These are phyloP conservation scores for Halichondria panicea DNA, from an alignment of 37 sponge, comb jelly and placozoan genomes.

Conservation along the genomic window DNA sequence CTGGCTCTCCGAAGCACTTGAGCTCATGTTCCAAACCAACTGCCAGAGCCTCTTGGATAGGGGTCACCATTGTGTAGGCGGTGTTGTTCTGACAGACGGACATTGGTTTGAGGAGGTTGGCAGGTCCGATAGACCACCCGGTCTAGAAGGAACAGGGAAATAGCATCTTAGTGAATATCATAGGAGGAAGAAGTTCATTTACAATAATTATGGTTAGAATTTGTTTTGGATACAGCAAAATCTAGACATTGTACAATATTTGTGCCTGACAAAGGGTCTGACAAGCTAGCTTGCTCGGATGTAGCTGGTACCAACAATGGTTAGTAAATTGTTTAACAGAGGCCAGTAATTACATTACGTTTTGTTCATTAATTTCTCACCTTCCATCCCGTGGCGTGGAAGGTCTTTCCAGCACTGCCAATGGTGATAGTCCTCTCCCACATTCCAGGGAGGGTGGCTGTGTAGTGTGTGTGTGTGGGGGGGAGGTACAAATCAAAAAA, in stretches of 20 bases:
- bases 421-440: slow-evolving; percentile 96
- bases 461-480: no score
- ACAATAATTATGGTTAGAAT: background rate
- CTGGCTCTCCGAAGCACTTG: slow-evolving; percentile 42
- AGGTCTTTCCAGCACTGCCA: slow-evolving; percentile 98
- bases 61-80: slow-evolving; percentile 74
- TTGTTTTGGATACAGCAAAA: background rate
- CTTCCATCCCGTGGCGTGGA: slow-evolving; percentile 98
- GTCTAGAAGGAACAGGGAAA: slow-evolving; percentile 40
- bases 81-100: slow-evolving; percentile 47
- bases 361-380: slow-evolving; percentile 44
- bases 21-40: slow-evolving; percentile 73
- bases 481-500: no score
- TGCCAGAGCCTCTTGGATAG: slow-evolving; percentile 89
- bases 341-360: no score
- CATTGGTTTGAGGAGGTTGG: slow-evolving; percentile 69
- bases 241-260: background rate
- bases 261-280: background rate
- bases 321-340: no score
- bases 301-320: no score
- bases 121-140: slow-evolving; percentile 95
- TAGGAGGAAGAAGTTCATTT: no score
- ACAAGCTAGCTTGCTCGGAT: background rate
- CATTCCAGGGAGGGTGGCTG: slow-evolving; percentile 96
- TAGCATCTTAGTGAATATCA: no score